Conservation (phyloP, 2,113 vertebrate species). For the Fregata magnificens region DNA sequence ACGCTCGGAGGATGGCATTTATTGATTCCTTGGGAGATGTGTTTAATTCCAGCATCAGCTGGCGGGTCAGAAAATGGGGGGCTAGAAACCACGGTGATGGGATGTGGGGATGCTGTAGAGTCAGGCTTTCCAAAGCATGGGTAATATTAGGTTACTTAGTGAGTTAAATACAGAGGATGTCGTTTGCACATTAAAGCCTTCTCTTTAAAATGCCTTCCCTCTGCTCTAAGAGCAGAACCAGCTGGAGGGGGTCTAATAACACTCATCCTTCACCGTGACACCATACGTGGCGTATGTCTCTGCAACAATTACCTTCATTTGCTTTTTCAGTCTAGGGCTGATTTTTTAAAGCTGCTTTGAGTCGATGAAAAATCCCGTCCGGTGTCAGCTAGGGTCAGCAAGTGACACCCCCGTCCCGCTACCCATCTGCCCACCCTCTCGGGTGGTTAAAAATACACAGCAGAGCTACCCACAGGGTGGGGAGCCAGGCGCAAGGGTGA, state of each 20-base stretch:
- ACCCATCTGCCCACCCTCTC: not conserved
- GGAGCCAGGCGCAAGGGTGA: not conserved
- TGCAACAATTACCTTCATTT: not conserved
- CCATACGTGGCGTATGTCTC: not conserved
- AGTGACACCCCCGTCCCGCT: not conserved
- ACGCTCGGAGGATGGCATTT: accelerated
- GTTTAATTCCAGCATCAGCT: not conserved
- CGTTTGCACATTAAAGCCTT: not conserved
- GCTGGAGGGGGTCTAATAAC: not conserved
- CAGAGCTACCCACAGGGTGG: not conserved
- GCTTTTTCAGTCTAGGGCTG: not conserved
- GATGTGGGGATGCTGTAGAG: not conserved
- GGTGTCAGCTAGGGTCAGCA: accelerated
- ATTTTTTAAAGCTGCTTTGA: not conserved
- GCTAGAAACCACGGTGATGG: not conserved
- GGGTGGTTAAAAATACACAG: not conserved
- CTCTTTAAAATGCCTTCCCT: not conserved
- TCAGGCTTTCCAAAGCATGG: not conserved
- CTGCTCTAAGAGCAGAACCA: not conserved
- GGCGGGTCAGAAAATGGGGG: not conserved
- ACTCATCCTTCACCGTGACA: not conserved
- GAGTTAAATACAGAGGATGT: not conserved
- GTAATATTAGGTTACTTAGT: accelerated
- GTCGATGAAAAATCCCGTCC: not conserved
- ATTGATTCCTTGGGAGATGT: not conserved